Percentiles rank a stretch among this genome's conserved stretches.
Evolutionary conservation across 2,113 vertebrate genomes (phyloP).

Genomic region (Condylura cristata): DNA sequence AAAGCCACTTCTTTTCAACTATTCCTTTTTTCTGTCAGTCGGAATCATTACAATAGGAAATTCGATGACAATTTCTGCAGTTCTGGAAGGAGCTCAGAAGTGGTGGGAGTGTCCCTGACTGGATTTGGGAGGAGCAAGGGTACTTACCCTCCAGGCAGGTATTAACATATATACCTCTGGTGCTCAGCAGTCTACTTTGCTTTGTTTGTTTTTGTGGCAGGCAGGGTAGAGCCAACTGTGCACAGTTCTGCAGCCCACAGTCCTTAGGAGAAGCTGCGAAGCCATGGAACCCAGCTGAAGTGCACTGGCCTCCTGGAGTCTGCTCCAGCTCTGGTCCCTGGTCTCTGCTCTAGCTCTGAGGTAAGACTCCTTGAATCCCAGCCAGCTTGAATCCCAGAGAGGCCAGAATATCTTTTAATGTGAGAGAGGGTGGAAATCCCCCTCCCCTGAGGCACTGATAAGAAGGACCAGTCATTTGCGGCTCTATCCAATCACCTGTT

Average conservation of each 20-base stretch:
- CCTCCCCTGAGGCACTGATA: neutral
- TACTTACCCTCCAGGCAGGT: no score
- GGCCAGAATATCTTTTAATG: neutral
- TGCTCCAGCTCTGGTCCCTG: neutral
- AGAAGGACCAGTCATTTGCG: neutral
- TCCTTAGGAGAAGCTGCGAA: neutral
- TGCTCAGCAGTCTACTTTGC: neutral
- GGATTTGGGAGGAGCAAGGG: neutral
- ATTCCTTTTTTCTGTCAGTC: no score
- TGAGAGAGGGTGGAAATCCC: neutral
- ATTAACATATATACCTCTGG: neutral
- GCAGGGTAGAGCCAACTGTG: neutral
- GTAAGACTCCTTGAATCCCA: slow-evolving; percentile 45
- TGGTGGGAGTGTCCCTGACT: neutral
- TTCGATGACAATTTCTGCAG: no score
- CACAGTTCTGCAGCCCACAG: neutral
- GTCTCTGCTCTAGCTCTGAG: slow-evolving; percentile 10
- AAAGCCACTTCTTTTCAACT: no score
- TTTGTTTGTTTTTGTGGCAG: slow-evolving; percentile 6
- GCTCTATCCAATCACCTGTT: neutral
- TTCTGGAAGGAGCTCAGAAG: neutral
- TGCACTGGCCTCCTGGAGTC: slow-evolving; percentile 33
- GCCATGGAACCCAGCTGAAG: slow-evolving; percentile 27
- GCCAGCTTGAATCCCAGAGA: neutral
- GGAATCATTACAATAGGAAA: no score